phyloP scores from a whole-genome alignment of 1,140 invertebrate genomes.

The Acyrthosiphon pisum region DNA sequence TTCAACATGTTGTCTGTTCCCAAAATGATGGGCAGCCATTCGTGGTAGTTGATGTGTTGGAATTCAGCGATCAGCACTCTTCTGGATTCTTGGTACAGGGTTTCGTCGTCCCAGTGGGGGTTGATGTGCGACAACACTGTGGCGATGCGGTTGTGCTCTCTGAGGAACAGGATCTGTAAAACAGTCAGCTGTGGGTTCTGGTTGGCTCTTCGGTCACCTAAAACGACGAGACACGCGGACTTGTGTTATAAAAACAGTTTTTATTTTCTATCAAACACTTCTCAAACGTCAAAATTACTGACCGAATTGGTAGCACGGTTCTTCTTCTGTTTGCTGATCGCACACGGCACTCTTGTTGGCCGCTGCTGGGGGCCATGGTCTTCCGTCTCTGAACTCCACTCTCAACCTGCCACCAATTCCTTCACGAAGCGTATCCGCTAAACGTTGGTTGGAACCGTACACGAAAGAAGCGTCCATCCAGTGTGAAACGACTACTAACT shows the following conservation, averaged over 20 bases:
- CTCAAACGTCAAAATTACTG: conserved; percentile 42
- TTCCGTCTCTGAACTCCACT: conserved; percentile 70
- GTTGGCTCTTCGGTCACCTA: conserved; percentile 73
- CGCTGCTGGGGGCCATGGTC: conserved; percentile 75
- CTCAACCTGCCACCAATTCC: conserved; percentile 65
- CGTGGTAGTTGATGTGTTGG: conserved; percentile 71
- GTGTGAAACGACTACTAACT: conserved; percentile 82
- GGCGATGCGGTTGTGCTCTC: conserved; percentile 76
- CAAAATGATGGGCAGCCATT: conserved; percentile 69
- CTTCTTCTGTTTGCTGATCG: conserved; percentile 64
- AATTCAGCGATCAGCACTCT: conserved; percentile 69
- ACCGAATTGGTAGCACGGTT: conserved; percentile 62
- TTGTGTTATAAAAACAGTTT: background rate
- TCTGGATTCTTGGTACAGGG: conserved; percentile 71
- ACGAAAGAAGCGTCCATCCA: conserved; percentile 85
- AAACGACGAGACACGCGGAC: background rate
- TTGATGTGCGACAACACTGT: conserved; percentile 68
- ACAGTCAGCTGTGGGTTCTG: conserved; percentile 69
- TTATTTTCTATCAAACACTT: background rate
- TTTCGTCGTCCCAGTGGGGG: conserved; percentile 72
- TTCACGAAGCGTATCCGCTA: conserved; percentile 72
- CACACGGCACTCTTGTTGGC: conserved; percentile 72
- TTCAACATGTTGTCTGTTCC: conserved; percentile 72
- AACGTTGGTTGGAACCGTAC: conserved; percentile 77
- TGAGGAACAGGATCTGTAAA: conserved; percentile 70